Conservation (phyloP, 1,140 invertebrate genomes). For the Paralvinella palmiformis region DNA sequence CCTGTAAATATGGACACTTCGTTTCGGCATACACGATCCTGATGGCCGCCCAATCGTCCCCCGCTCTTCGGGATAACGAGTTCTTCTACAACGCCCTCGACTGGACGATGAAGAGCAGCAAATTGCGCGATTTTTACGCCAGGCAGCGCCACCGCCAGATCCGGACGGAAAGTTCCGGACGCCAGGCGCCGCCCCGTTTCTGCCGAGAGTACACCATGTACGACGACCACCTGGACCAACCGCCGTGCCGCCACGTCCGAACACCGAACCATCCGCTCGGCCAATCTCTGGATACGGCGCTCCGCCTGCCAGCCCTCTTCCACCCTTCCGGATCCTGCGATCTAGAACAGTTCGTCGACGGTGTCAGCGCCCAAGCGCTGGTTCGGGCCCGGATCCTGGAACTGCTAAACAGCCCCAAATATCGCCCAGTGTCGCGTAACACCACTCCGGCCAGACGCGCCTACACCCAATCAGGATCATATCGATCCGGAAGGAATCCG, state of each 20-base stretch:
- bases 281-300: slow-evolving; percentile 9
- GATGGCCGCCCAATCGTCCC: slow-evolving; percentile 31
- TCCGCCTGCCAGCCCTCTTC: not conserved
- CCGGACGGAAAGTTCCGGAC: not conserved
- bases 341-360: no score
- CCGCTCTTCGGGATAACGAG: slow-evolving; percentile 37
- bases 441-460: no score
- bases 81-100: slow-evolving; percentile 36
- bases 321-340: no score
- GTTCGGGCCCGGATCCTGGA: no score
- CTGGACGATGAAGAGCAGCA: slow-evolving; percentile 30
- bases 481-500: no score
- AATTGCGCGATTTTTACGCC: slow-evolving; percentile 5
- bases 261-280: slow-evolving; percentile 13
- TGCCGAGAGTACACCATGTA: slow-evolving; percentile 37
- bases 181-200: slow-evolving; percentile 21
- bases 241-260: slow-evolving; percentile 23
- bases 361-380: no score
- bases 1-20: slow-evolving; percentile 40
- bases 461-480: no score
- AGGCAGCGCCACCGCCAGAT: not conserved
- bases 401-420: no score
- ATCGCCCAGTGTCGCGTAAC: no score
- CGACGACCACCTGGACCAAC: slow-evolving; percentile 19
- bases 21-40: slow-evolving; percentile 35